A percentile compares a stretch with the other conserved stretches of the same genome.
These are phyloP conservation scores for Corvus moneduloides DNA, from an alignment of 2,113 vertebrate species.

Conservation along the genomic window DNA sequence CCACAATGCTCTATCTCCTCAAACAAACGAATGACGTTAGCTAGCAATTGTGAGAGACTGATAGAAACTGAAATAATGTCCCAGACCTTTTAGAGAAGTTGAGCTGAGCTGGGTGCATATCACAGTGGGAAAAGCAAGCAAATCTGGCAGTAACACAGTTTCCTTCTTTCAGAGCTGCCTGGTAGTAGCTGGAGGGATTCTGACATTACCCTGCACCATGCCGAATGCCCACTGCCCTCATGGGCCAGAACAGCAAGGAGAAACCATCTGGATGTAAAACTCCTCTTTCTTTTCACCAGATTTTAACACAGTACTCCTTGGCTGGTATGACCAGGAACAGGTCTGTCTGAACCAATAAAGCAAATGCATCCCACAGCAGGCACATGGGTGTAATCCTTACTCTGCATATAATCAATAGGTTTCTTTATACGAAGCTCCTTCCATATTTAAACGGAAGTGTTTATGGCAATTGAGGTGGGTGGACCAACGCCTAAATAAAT, in stretches of 20 bases:
- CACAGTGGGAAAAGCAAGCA: not conserved
- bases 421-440: not conserved
- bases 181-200: not conserved
- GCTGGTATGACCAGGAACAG: not conserved
- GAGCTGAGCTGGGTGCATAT: not conserved
- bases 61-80: not conserved
- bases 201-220: not conserved
- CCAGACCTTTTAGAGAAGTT: not conserved
- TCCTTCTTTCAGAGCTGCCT: not conserved
- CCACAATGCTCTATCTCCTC: not conserved
- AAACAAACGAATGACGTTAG: not conserved
- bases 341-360: not conserved
- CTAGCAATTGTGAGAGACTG: not conserved
- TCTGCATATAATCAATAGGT: not conserved
- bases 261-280: not conserved
- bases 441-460: not conserved
- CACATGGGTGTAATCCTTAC: fast-evolving
- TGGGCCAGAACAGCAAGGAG: not conserved
- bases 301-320: not conserved
- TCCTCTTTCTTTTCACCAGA: not conserved
- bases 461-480: not conserved
- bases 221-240: fast-evolving
- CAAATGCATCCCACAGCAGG: not conserved
- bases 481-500: not conserved
- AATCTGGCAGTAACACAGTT: not conserved